Base-by-base conservation (phyloP, 1,140 invertebrate species). In the Ooceraea biroi region DNA sequence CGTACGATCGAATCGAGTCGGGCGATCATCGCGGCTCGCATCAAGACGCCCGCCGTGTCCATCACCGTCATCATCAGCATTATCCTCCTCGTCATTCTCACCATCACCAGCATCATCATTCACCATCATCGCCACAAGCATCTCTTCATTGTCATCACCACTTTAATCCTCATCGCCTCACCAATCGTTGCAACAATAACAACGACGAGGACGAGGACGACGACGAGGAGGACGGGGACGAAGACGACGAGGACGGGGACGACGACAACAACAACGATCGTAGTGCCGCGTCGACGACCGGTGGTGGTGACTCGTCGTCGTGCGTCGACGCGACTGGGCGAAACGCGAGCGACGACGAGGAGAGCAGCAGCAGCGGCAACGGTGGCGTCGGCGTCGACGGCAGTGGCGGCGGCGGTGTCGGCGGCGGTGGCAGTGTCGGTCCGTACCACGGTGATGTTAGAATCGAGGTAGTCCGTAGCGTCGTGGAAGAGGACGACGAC, bases 1-100 rank as follows among this genome's bases (percentile, higher is more conserved):
- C 50, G n/a, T 57, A 55, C 36, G 69, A 68, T 36, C 10, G 46
- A 68, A 50, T 86, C 87, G 60, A 89, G 22, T 63, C 36, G 48
- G 48, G 57, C 71, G 41, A 82, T 46, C 30, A 73, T 76, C 76
- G 63, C 60, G 48, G 61, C 41, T 44, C 22, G 0, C 85, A 72
- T 57, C 86, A 77, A 17, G 83, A 82, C 22, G n/a, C n/a, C n/a
- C 48, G 63, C 25, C 83, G 84, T 50, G 12, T 22, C 0, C 52
- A 76, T 60, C 27, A 52, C n/a, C 66, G 44, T 12, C 65, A 46
- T 50, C 48, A 46, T 36, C 61, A 73, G 46, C 27, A 66, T n/a
- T 73, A 57, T 63, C n/a, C 41, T 46, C 50, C 25, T 25, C 44
- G 68, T 7, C 50, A 22, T 25, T 46, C 44, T 66, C 58, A 80